Evolutionary conservation across 2,113 vertebrate genomes (phyloP), one percentile per base, ranked within the genome.

Genomic region (Ceuthmochares aereus): DNA sequence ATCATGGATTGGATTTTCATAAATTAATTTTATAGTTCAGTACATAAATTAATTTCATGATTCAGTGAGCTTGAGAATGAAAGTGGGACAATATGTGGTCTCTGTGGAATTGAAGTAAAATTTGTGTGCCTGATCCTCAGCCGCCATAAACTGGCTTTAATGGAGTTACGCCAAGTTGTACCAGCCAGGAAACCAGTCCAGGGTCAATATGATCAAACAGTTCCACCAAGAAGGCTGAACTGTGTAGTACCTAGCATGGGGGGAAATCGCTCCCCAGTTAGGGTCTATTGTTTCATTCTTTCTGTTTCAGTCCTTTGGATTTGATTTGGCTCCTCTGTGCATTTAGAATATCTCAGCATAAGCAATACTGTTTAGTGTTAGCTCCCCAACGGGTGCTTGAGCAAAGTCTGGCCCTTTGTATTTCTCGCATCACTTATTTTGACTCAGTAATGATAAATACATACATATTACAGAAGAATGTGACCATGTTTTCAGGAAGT

Each of bases 1-100:
- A 93, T 91, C 93, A 80, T 76, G 76, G 92, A 67, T 68, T 97
- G 76, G 90, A 94, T 96, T 97, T 96, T 96, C 91, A 93, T 95
- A 95, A 94, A 94, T 97, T 96, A 97, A 95, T 95, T 96, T 93
- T 89, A 96, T 96, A 95, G 85, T 95, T 97, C 84, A 94, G 63
- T 94, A 92, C 90, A 79, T 96, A 97, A 94, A 95, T 96, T 94
- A 95, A 97, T 97, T 97, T 96, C 85, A 90, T 23, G 87, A 94
- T 77, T 96, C 96, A 90, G 58, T 91, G 83, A 93, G 76, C 92
- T 84, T 89, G 90, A 93, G 94, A 95, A 89, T 96, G 87, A 77
- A 93, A 87, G 74, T 76, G 54, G 95, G 90, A 86, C 92, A 95
- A 64, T 84, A 90, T 58, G 62, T 82, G 88, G 77, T 94, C 88